Base-by-base conservation (phyloP, 2,797 vertebrate species). In the Peromyscus melanophrys region DNA sequence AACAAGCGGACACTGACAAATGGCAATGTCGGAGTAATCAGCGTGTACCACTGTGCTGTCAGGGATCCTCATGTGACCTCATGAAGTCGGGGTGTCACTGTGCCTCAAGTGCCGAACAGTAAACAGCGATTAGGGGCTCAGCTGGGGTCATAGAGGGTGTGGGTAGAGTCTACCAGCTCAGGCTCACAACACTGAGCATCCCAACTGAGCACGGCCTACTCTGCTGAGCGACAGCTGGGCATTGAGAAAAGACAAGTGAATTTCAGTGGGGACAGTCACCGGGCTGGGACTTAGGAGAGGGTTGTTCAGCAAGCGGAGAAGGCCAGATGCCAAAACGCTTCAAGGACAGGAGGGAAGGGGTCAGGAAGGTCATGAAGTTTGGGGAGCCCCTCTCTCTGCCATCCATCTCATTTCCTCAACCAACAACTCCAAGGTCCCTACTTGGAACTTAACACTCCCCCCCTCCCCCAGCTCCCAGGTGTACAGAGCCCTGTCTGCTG, bases 401-500 rank as follows among this genome's bases (percentile, higher is more conserved):
- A 11, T 5, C 46, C 14, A 23, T 3, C 21, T 37, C 25, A 4
- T 23, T 43, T 65, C 40, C 23, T 83, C 43, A 31, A 4, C 27
- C 14, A 52, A 34, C 0, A 1, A 46, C 37, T 21, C 23, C 37
- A 78, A 6, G 25, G 43, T 78, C 40, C 61, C 65, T n/a, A 34
- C 4, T 4, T 19, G 63, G 34, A 52, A 82, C 69, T n/a, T 37
- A 40, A 16, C 69, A 59, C 37, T 31, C 52, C 88, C 40, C 37
- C 88, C 73, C 37, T 0, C 0, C 8, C 34, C 27, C 63, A 71
- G 19, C 17, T 63, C 71, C 4, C 25, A 34, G 31, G 27, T 12
- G 1, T 4, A 9, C 6, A 0, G 0, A 17, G 37, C 29, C 84
- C n/a, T 17, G 63, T 14, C 4, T 23, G 40, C 29, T 12, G 61